These are phyloP conservation scores for Anneissia japonica DNA, from an alignment of 35 echinoderm and acorn worm species.

Conservation along the genomic window DNA sequence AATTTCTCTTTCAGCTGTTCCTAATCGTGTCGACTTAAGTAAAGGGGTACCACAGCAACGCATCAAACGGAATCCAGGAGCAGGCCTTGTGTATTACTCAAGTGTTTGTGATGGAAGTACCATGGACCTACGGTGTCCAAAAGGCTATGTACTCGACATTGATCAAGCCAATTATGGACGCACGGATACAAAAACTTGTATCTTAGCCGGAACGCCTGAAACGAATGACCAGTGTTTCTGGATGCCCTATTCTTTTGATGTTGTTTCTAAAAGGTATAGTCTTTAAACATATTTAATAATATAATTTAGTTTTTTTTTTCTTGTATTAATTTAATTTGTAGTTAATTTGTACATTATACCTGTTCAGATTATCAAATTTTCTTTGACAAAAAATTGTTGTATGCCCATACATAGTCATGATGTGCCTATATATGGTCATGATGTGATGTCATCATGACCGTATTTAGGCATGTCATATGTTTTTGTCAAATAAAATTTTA, in stretches of 20 bases:
- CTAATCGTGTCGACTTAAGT: background rate
- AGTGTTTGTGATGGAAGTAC: conserved; percentile 69
- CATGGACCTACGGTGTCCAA: conserved; percentile 63
- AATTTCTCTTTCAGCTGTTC: background rate
- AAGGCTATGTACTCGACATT: conserved; percentile 19
- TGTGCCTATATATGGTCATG: too few species aligned
- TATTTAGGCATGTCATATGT: too few species aligned
- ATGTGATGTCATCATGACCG: too few species aligned
- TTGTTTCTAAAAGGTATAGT: conserved; percentile 64
- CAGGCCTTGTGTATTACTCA: conserved; percentile 30
- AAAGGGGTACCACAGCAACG: background rate
- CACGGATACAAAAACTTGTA: conserved; percentile 54
- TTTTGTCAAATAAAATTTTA: too few species aligned
- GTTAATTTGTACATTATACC: too few species aligned
- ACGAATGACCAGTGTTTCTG: conserved; percentile 25
- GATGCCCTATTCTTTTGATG: conserved; percentile 15
- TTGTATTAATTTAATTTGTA: too few species aligned
- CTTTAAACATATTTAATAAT: too few species aligned
- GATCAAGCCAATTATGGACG: conserved; percentile 73
- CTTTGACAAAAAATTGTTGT: too few species aligned
- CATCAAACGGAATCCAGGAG: background rate
- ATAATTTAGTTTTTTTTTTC: too few species aligned
- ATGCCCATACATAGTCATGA: too few species aligned
- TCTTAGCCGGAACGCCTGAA: background rate
- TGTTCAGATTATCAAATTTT: too few species aligned